These are phyloP conservation scores for Streblospio benedicti DNA, from an alignment of 1,140 invertebrate species.

Conservation along the genomic window DNA sequence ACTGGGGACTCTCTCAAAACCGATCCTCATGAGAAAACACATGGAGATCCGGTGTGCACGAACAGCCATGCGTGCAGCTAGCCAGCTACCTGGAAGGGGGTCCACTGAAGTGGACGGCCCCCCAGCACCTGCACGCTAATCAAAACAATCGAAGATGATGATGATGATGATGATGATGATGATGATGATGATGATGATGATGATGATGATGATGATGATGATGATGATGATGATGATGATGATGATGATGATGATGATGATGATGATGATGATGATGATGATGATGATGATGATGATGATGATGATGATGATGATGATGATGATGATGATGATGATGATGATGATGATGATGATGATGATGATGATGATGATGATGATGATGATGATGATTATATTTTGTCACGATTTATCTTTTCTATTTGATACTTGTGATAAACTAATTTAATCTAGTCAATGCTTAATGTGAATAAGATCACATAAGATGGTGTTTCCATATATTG, in stretches of 20 bases:
- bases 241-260: not conserved
- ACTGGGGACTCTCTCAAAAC: no score
- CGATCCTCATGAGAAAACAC: no score
- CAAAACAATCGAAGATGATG: no score
- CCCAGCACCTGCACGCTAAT: not conserved
- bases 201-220: not conserved
- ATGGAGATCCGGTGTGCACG: no score
- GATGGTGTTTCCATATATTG: no score
- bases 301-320: not conserved
- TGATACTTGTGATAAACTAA: no score
- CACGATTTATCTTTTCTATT: no score
- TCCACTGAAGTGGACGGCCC: no score
- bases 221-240: constrained; percentile 1
- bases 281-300: constrained; percentile 1
- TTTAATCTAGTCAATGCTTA: no score
- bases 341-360: constrained; percentile 1
- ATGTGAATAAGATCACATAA: no score
- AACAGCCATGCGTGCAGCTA: no score
- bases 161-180: constrained; percentile 1
- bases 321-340: not conserved
- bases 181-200: not conserved
- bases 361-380: not conserved
- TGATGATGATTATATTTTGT: not conserved
- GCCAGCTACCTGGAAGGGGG: no score
- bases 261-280: not conserved